phyloP scores from a whole-genome alignment of 2,888 invertebrate genomes.

The Argynnis bischoffii region DNA sequence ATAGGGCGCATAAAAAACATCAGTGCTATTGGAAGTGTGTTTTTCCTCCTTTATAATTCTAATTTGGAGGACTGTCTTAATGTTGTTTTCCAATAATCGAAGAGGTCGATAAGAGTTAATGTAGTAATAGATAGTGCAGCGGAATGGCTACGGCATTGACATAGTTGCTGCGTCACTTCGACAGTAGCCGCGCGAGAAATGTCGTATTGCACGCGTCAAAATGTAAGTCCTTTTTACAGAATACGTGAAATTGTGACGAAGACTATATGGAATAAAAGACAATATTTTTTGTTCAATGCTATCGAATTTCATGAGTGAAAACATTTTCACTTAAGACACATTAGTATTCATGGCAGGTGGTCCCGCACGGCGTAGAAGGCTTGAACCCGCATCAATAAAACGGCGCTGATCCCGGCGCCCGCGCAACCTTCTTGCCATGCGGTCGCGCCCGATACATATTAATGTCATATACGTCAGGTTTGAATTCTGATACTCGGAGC shows the following conservation, averaged over 20 bases:
- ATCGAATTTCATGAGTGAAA: constrained; percentile 46
- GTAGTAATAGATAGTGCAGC: constrained; percentile 59
- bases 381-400: constrained; percentile 68
- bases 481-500: neutral
- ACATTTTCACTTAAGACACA: constrained; percentile 45
- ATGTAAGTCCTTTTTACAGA: neutral
- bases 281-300: neutral
- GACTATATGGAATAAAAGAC: neutral
- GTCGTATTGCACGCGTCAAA: constrained; percentile 14
- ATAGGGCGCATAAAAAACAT: constrained; percentile 14
- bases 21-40: neutral
- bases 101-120: constrained; percentile 72
- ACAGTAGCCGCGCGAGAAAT: constrained; percentile 53
- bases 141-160: constrained; percentile 72
- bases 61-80: constrained; percentile 34
- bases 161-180: constrained; percentile 67
- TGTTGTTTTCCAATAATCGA: constrained; percentile 53
- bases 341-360: constrained; percentile 64
- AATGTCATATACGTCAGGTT: constrained; percentile 49
- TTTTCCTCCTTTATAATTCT: constrained; percentile 28
- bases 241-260: neutral
- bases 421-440: constrained; percentile 65
- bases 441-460: constrained; percentile 67
- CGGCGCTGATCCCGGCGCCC: constrained; percentile 61
- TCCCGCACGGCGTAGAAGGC: constrained; percentile 61